phyloP scores from a whole-genome alignment of 2,888 invertebrate species.

The Pogonocherus hispidulus region DNA sequence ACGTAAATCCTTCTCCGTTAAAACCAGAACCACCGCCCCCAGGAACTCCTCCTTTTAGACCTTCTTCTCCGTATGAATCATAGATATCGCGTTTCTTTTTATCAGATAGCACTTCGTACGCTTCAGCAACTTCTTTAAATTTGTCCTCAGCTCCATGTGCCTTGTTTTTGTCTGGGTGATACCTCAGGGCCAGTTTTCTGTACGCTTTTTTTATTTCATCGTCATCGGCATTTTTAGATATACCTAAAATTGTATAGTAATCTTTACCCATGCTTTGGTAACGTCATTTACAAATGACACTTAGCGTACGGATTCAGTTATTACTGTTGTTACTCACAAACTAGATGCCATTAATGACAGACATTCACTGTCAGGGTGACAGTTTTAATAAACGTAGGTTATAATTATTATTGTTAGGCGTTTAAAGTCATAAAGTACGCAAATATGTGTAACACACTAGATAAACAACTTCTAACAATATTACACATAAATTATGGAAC shows the following conservation, averaged over 20 bases:
- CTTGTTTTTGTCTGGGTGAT: slow-evolving; percentile 99
- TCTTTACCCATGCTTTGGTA: slow-evolving; percentile 87
- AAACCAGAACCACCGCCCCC: slow-evolving; percentile 73
- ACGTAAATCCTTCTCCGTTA: slow-evolving; percentile 79
- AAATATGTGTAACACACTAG: too few relatives aligned
- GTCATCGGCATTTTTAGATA: slow-evolving; percentile 86
- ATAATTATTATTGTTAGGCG: too few relatives aligned
- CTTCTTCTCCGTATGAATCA: slow-evolving; percentile 94
- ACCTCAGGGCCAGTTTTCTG: slow-evolving; percentile 95
- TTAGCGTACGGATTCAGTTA: too few relatives aligned
- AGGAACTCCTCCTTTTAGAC: slow-evolving; percentile 85
- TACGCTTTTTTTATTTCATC: slow-evolving; percentile 98
- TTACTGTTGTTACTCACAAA: too few relatives aligned
- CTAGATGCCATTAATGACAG: not conserved
- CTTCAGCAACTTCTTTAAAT: slow-evolving; percentile 97
- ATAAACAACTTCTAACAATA: too few relatives aligned
- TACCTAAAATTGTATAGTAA: slow-evolving; percentile 93
- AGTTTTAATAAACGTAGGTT: too few relatives aligned
- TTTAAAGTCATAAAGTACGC: too few relatives aligned
- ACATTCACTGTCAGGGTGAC: too few relatives aligned
- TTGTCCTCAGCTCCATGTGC: slow-evolving; percentile 93
- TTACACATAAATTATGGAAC: too few relatives aligned
- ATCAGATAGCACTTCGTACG: slow-evolving; percentile 97
- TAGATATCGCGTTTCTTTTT: slow-evolving; percentile 96
- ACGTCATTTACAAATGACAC: not conserved